Evolutionary conservation across 2,113 vertebrate species (phyloP), one percentile per base, ranked within the genome.

Genomic region (Fregata magnificens): DNA sequence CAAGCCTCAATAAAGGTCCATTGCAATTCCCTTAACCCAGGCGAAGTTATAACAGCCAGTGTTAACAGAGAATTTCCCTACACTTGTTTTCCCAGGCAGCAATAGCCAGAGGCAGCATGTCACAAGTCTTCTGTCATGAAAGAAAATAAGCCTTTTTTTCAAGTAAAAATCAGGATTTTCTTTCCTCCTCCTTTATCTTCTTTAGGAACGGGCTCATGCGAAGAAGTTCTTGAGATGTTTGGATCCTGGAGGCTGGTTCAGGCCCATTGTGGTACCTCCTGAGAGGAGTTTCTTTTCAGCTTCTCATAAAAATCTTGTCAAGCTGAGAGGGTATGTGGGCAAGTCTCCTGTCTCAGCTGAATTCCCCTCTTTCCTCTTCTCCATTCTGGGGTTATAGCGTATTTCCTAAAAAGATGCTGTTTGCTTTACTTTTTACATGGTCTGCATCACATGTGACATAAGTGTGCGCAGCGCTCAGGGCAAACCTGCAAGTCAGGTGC

Each of bases 1-100:
- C 0, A 0, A 86, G 44, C 45, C 69, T 74, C 88, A 20, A 2
- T 40, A 63, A 78, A 82, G 42, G 38, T 22, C 58, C 0, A 0
- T 3, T 58, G 69, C 47, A 59, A n/a, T 74, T 86, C 32, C 14
- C 44, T 31, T 59, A 66, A 20, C 16, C 25, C 22, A 55, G 18
- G 12, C 44, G 69, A 91, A 59, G 20, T 61, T 74, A 6, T 11
- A 61, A 36, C 24, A 85, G 26, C 42, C 63, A 49, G 24, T 3
- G 1, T 58, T 63, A 53, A 72, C 3, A 62, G 45, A 67, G 22
- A 84, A n/a, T 63, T 80, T 63, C 32, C 59, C 50, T 55, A 29
- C 16, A 4, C 38, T 50, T 76, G 69, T 86, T 94, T 65, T 53
- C 49, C n/a, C 32, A 42, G 38, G 32, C 65, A 91, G 69, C 77